Evolutionary conservation across 1,140 invertebrate species (phyloP).

Genomic region (Eupeodes corollae): DNA sequence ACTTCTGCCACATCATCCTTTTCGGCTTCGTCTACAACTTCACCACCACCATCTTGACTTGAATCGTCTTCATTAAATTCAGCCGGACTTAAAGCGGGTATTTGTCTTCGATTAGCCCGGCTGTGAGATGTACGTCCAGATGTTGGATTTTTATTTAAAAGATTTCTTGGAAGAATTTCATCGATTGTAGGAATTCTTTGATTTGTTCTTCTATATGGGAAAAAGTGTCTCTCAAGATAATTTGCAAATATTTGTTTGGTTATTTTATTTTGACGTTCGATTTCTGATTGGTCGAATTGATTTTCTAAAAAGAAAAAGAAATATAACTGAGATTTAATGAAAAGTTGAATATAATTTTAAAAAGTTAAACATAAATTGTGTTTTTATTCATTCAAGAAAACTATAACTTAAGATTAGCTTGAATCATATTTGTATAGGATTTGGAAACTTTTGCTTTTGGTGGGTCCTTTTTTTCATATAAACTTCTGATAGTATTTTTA

Average conservation of each 20-base stretch:
- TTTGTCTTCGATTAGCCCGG: slow-evolving; percentile 21
- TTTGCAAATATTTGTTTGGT: slow-evolving; percentile 59
- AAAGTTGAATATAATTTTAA: no score
- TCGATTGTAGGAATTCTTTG: slow-evolving; percentile 45
- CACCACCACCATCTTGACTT: slow-evolving; percentile 1
- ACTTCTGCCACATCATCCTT: background rate
- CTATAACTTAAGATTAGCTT: no score
- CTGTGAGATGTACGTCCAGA: slow-evolving; percentile 7
- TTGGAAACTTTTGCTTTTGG: no score
- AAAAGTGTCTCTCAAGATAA: slow-evolving; percentile 52
- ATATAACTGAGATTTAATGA: no score
- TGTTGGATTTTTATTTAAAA: slow-evolving; percentile 13
- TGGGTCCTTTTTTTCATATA: no score
- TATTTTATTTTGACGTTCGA: slow-evolving; percentile 57
- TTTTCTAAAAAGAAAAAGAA: slow-evolving; percentile 13
- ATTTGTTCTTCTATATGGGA: slow-evolving; percentile 40
- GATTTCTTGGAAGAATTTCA: slow-evolving; percentile 43
- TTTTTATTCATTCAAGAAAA: no score
- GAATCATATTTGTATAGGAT: no score
- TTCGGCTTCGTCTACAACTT: background rate
- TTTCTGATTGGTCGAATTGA: slow-evolving; percentile 43
- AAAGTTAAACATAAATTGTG: no score
- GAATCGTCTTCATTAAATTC: slow-evolving; percentile 21
- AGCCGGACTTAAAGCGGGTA: slow-evolving; percentile 10
- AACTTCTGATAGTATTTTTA: no score